Base-by-base conservation (phyloP, 2,797 vertebrate genomes). In the Platalea minor region DNA sequence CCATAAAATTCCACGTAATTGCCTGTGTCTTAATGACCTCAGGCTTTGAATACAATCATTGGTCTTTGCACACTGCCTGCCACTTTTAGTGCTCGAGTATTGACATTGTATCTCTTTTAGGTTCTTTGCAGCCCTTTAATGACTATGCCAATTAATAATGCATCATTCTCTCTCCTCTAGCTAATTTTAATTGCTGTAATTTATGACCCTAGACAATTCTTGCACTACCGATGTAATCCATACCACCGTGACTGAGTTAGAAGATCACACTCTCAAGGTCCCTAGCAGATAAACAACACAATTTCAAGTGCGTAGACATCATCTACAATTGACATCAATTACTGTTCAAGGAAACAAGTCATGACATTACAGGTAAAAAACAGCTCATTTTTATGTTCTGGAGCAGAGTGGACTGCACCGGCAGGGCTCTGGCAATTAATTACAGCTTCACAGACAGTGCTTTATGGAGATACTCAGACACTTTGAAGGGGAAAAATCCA, bases 61-160 rank as follows among this genome's bases (percentile, higher is more conserved):
- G 85, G 76, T 95, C 80, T 88, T 86, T 59, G 73, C 67, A 72
- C 46, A 50, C 82, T 43, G 70, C 81, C 88, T 89, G 77, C 96
- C 91, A 93, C 96, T 96, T 97, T 96, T 96, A 97, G 96, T 97
- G 97, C 95, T 98, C 84, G 26, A 70, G 72, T 98, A 98, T 98
- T 98, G 98, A 98, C 98, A 97, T 97, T 95, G 95, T 97, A 97
- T 98, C 91, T 87, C 96, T 97, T 98, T 98, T 79, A 96, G 94
- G 96, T 96, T 93, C 93, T 97, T 96, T 92, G 96, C 97, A 97
- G 95, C 95, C 97, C 97, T 97, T 98, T 98, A 98, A 99, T 98
- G 98, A 98, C 95, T 96, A 93, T 90, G 95, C 79, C 96, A 96
- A 98, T 99, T 98, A 98, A 99, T 98, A 98, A 98, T 97, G 93